A percentile compares a stretch with the other conserved stretches of the same genome.
Conservation (phyloP, 2,113 vertebrate genomes). For the Motacilla tschutschensis region DNA sequence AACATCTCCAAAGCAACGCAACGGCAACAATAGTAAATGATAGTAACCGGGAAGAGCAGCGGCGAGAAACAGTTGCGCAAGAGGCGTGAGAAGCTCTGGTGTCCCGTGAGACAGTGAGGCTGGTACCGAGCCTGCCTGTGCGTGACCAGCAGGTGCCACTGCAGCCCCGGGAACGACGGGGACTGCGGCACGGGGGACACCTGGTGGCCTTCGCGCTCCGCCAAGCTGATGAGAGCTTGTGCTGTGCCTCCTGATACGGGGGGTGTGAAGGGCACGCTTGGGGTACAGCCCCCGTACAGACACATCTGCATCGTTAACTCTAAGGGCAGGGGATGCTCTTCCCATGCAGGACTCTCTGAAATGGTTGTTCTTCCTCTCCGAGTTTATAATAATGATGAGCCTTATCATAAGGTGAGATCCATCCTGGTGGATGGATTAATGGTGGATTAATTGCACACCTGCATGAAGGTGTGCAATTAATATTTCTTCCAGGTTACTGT, state of each 20-base stretch:
- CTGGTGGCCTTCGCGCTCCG: neutral
- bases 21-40: neutral
- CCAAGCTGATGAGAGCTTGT: accelerated
- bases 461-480: neutral
- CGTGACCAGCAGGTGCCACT: conserved; percentile 61
- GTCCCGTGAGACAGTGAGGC: accelerated
- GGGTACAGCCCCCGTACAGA: neutral
- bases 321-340: neutral
- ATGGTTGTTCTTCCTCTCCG: neutral
- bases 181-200: neutral
- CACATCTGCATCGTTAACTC: neutral
- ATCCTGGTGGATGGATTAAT: neutral
- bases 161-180: neutral
- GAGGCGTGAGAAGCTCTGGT: neutral
- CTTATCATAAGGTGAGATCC: neutral
- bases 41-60: neutral
- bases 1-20: neutral
- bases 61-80: no score
- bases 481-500: neutral
- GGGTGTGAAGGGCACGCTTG: accelerated
- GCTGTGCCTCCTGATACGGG: neutral
- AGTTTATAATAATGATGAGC: neutral
- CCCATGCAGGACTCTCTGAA: neutral
- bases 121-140: neutral
- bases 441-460: no score